Evolutionary conservation across 1,140 invertebrate genomes (phyloP).

Genomic region (Dreissena rostriformis): DNA sequence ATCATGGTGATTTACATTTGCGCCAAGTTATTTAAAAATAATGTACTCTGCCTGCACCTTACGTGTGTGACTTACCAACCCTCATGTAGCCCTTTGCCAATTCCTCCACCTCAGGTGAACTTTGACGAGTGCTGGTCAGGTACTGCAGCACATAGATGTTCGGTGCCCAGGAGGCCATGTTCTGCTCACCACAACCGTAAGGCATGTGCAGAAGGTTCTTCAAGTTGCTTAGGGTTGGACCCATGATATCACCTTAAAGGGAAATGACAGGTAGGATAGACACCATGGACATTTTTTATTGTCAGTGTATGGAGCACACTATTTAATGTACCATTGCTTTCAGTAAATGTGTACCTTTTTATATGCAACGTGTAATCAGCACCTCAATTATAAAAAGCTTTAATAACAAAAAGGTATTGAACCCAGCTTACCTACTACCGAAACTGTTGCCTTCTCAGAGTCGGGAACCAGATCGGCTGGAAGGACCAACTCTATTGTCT

Average conservation of each 20-base stretch:
- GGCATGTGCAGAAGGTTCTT: constrained; percentile 89
- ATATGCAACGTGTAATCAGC: background rate
- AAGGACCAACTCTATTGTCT: constrained; percentile 5
- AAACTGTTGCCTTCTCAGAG: constrained; percentile 41
- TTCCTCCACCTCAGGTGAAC: constrained; percentile 86
- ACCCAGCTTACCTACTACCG: constrained; percentile 46
- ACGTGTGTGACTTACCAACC: constrained; percentile 82
- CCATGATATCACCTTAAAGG: constrained; percentile 79
- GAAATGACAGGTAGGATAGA: background rate
- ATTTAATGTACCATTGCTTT: background rate
- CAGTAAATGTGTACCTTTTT: background rate
- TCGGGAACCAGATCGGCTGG: constrained; percentile 30
- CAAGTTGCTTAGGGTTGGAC: constrained; percentile 78
- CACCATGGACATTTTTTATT: background rate
- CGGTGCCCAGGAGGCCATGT: constrained; percentile 95
- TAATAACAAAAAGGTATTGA: background rate
- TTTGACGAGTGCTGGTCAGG: constrained; percentile 85
- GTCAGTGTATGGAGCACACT: background rate
- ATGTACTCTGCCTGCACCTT: background rate
- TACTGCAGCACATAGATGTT: constrained; percentile 95
- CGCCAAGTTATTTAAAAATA: background rate
- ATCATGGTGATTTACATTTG: too few relatives aligned
- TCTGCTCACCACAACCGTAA: constrained; percentile 97
- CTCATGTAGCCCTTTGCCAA: constrained; percentile 90
- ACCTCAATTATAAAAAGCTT: background rate